Evolutionary conservation across 23 tunicate species (phyloP).

Genomic region (Clavelina lepadiformis): DNA sequence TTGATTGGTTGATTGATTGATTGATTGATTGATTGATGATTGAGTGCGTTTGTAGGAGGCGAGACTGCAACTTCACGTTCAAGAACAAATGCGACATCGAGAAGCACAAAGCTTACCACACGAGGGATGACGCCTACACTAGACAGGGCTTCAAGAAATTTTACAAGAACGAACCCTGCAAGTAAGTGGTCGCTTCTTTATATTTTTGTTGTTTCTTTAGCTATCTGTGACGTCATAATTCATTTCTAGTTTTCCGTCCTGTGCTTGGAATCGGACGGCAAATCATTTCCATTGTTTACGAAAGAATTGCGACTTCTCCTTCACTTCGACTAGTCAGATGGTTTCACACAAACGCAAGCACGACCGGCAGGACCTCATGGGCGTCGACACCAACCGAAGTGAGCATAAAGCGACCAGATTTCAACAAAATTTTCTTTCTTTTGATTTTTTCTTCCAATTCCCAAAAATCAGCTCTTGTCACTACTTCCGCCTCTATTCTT

Average conservation of each 20-base stretch:
- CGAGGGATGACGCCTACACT: slow-evolving; percentile 61
- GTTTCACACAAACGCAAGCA: slow-evolving; percentile 89
- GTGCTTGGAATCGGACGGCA: slow-evolving; percentile 69
- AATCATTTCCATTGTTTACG: slow-evolving; percentile 91
- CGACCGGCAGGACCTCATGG: slow-evolving; percentile 51
- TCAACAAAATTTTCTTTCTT: too few relatives aligned
- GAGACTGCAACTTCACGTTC: slow-evolving; percentile 76
- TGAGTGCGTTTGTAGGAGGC: slow-evolving; percentile 21
- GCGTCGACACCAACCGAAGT: too few relatives aligned
- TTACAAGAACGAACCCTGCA: slow-evolving; percentile 78
- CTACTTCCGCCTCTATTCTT: slow-evolving; percentile 1
- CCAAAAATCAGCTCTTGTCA: too few relatives aligned
- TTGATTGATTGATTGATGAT: background rate
- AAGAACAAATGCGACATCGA: slow-evolving; percentile 86
- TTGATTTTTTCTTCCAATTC: too few relatives aligned
- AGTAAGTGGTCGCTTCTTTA: slow-evolving; percentile 22
- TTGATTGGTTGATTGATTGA: background rate
- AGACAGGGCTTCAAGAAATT: slow-evolving; percentile 86
- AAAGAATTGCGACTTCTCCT: slow-evolving; percentile 48
- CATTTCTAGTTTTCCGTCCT: slow-evolving; percentile 38
- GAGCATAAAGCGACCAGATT: too few relatives aligned
- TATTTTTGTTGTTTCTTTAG: slow-evolving; percentile 3
- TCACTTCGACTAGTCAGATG: slow-evolving; percentile 81
- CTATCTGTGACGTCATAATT: background rate
- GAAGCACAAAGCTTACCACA: slow-evolving; percentile 80